These are phyloP conservation scores for Setophaga petechia DNA, from an alignment of 2,113 vertebrate genomes.

Conservation along the genomic window DNA sequence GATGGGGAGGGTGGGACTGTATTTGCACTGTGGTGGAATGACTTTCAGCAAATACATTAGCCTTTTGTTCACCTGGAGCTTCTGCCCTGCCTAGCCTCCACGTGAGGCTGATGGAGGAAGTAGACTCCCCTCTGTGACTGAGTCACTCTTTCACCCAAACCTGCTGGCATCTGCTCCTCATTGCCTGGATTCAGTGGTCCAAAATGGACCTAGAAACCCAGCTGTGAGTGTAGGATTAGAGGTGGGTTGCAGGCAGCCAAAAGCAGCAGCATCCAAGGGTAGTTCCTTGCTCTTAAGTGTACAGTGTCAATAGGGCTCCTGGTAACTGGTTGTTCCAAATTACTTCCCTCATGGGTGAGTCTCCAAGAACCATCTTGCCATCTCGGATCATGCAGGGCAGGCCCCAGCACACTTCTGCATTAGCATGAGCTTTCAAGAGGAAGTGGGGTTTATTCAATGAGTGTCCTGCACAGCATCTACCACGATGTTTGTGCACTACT, in stretches of 20 bases:
- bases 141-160: neutral
- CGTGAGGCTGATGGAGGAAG: neutral
- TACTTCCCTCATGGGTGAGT: neutral
- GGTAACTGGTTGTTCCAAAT: neutral
- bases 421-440: neutral
- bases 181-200: neutral
- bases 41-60: neutral
- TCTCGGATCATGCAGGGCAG: neutral
- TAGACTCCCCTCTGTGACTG: neutral
- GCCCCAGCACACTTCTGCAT: neutral
- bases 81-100: neutral
- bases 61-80: neutral
- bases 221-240: neutral
- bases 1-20: constrained; percentile 2
- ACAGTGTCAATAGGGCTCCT: neutral
- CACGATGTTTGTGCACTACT: neutral
- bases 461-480: neutral
- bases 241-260: neutral
- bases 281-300: neutral
- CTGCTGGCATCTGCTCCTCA: neutral
- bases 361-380: neutral
- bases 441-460: neutral
- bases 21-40: neutral
- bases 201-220: neutral
- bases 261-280: neutral